These are phyloP conservation scores for Strix aluco DNA, from an alignment of 2,113 vertebrate species.

Conservation along the genomic window DNA sequence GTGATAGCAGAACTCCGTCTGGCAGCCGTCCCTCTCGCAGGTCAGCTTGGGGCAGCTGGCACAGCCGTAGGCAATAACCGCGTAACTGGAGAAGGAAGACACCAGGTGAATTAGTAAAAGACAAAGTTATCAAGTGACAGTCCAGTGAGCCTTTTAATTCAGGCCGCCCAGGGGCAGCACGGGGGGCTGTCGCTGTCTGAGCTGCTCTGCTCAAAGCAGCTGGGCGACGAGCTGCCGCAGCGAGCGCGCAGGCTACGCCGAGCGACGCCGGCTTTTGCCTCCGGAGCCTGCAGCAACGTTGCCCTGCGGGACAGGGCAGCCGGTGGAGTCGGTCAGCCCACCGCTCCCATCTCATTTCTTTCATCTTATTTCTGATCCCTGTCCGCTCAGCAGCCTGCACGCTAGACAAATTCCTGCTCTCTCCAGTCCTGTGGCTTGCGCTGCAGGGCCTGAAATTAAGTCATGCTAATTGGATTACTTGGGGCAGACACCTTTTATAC, in stretches of 20 bases:
- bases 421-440: not conserved
- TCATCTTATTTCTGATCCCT: not conserved
- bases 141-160: rapidly evolving
- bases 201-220: not conserved
- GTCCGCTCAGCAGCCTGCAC: rapidly evolving
- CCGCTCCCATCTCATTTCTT: not conserved
- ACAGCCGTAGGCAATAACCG: constrained; percentile 96
- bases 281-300: rapidly evolving
- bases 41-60: constrained; percentile 96
- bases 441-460: not conserved
- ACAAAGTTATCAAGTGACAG: rapidly evolving
- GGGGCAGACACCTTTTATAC: not conserved
- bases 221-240: not conserved
- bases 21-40: constrained; percentile 94
- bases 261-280: rapidly evolving
- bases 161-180: not conserved
- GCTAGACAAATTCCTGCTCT: not conserved
- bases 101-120: not conserved
- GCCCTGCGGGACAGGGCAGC: not conserved
- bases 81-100: constrained; percentile 79
- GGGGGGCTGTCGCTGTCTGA: not conserved
- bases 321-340: not conserved
- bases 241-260: rapidly evolving
- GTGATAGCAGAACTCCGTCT: constrained; percentile 98
- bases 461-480: not conserved